These are phyloP conservation scores for Callimorpha dominula DNA, from an alignment of 2,888 invertebrate genomes.

Conservation along the genomic window DNA sequence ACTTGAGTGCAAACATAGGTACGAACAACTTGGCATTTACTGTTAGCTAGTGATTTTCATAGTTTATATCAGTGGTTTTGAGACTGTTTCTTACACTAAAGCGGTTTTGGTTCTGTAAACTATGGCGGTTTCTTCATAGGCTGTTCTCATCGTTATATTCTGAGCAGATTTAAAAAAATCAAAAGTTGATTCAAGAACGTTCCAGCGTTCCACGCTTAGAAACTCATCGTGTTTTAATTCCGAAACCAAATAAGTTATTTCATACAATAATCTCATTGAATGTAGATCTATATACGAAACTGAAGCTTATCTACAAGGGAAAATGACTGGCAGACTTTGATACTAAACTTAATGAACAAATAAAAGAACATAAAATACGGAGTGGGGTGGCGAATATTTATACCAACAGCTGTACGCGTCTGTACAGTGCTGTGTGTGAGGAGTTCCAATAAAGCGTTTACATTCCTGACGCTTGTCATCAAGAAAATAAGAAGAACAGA, in stretches of 20 bases:
- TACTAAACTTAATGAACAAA: neutral
- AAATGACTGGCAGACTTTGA: neutral
- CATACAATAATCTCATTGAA: neutral
- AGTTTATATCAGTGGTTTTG: too few species aligned
- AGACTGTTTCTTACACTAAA: too few species aligned
- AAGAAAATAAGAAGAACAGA: neutral
- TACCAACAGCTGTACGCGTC: neutral
- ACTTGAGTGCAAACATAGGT: too few species aligned
- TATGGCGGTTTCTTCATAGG: too few species aligned
- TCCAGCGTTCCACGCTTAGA: too few species aligned
- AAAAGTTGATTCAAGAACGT: too few species aligned
- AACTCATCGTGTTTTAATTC: neutral
- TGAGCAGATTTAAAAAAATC: too few species aligned
- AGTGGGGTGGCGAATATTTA: neutral
- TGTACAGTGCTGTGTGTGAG: neutral
- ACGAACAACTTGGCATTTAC: too few species aligned
- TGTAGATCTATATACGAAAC: neutral
- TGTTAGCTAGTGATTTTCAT: too few species aligned
- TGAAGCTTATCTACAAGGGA: neutral
- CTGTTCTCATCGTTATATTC: too few species aligned
- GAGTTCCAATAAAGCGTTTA: neutral
- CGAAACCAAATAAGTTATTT: neutral
- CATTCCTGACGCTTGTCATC: neutral
- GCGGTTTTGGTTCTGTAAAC: too few species aligned
- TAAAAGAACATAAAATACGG: neutral